phyloP scores from a whole-genome alignment of 2,113 vertebrate genomes.

The Deroptyus accipitrinus region DNA sequence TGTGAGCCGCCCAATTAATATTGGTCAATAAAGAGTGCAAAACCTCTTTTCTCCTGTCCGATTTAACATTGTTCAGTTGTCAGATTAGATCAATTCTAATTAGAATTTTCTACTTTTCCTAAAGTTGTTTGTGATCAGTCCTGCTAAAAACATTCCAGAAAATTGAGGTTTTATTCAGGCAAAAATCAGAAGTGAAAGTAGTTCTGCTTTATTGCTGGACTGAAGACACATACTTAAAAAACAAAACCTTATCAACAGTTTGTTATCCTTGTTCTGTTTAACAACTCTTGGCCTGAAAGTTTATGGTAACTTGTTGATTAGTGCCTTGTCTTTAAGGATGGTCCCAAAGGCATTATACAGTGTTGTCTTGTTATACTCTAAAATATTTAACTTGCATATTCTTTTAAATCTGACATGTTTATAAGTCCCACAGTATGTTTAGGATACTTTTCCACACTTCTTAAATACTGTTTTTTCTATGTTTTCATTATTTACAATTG shows the following conservation, averaged over 20 bases:
- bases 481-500: not conserved
- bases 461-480: not conserved
- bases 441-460: not conserved
- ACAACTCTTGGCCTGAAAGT: not conserved
- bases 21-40: conserved; percentile 4
- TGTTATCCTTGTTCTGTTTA: not conserved
- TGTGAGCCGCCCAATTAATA: not conserved
- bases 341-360: not conserved
- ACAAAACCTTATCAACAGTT: not conserved
- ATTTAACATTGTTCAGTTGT: not conserved
- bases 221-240: not conserved
- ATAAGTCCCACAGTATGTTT: not conserved
- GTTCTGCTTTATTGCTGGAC: not conserved
- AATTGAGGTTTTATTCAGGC: not conserved
- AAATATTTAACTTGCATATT: not conserved
- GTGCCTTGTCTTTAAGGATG: not conserved
- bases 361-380: not conserved
- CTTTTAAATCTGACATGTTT: not conserved
- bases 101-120: not conserved
- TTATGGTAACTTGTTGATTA: not conserved
- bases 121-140: not conserved
- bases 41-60: not conserved
- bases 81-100: not conserved
- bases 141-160: not conserved
- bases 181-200: not conserved